A percentile compares a stretch with the other conserved stretches of the same genome.
phyloP scores from a whole-genome alignment of 2,113 vertebrate genomes.

The Myiozetetes cayanensis region DNA sequence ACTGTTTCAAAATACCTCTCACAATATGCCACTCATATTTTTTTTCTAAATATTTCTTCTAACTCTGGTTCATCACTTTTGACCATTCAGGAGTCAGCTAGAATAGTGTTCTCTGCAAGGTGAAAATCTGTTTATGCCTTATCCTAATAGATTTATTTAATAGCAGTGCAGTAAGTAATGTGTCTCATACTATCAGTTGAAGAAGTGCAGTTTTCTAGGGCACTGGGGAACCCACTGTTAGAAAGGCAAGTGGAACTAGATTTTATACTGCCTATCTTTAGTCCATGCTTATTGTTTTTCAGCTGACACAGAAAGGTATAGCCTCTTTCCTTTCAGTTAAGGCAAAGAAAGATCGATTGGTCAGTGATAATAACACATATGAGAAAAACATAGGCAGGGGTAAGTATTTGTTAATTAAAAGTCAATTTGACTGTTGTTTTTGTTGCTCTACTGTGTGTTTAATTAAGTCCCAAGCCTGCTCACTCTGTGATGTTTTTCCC shows the following conservation, averaged over 20 bases:
- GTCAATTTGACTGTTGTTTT: not conserved
- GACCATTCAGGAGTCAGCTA: not conserved
- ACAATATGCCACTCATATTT: not conserved
- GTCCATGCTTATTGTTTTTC: not conserved
- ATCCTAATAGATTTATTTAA: slow-evolving; percentile 5
- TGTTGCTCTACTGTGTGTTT: not conserved
- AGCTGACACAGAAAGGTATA: not conserved
- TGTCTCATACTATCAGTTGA: not conserved
- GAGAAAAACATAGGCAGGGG: not conserved
- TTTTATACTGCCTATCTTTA: not conserved
- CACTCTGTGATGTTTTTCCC: not conserved
- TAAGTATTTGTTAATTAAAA: not conserved
- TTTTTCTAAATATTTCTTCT: not conserved
- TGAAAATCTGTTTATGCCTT: not conserved
- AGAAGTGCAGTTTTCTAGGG: not conserved
- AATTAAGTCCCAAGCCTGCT: not conserved
- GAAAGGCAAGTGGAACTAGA: slow-evolving; percentile 5
- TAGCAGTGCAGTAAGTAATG: not conserved
- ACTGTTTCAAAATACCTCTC: not conserved
- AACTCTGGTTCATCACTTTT: not conserved
- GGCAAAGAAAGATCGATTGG: not conserved
- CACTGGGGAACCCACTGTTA: not conserved
- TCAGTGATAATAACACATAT: not conserved
- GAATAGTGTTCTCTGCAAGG: not conserved
- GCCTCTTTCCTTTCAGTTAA: not conserved